Conservation (phyloP, 2,888 invertebrate species). For the Coremacera marginata region DNA sequence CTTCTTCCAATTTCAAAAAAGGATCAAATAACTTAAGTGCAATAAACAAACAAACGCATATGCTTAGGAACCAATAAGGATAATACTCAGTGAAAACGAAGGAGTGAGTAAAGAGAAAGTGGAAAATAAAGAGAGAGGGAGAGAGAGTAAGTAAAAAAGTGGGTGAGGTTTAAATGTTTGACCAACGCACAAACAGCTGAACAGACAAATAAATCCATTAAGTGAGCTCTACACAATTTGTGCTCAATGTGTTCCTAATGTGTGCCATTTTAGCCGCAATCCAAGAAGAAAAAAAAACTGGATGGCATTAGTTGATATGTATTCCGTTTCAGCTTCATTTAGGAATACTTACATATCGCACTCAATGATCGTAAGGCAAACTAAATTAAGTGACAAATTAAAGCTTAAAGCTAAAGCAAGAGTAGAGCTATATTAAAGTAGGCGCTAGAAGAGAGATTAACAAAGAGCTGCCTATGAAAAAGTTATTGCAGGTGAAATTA, state of each 20-base stretch:
- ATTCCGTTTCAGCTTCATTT: constrained; percentile 24
- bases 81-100: not conserved
- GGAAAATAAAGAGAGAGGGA: not conserved
- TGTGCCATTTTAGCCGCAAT: not conserved
- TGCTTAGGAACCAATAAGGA: not conserved
- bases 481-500: no score
- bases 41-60: constrained; percentile 14
- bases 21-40: constrained; percentile 26
- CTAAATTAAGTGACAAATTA: not conserved
- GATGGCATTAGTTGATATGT: not conserved
- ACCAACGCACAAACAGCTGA: not conserved
- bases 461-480: no score
- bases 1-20: constrained; percentile 1
- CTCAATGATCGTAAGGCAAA: not conserved
- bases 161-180: not conserved
- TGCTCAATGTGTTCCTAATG: constrained; percentile 10
- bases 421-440: no score
- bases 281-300: not conserved
- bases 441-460: no score
- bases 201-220: not conserved
- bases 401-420: no score
- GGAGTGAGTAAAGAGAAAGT: not conserved
- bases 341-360: constrained; percentile 3
- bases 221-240: not conserved
- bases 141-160: not conserved